A percentile compares a stretch with the other conserved stretches of the same genome.
Conservation (phyloP, 2,888 invertebrate genomes). For the Blera fallax region DNA sequence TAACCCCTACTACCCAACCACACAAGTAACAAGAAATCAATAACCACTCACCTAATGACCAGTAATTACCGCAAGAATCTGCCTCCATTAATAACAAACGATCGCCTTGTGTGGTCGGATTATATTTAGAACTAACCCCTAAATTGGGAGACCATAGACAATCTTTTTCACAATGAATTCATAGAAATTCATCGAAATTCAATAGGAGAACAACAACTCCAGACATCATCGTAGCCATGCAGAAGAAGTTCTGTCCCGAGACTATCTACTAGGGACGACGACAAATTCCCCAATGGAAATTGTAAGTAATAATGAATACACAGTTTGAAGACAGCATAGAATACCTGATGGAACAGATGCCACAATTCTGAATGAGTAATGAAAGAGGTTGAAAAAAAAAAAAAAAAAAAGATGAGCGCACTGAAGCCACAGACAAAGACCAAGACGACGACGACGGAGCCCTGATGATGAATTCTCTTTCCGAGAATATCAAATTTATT, state of each 20-base stretch:
- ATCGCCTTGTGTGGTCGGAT: not conserved
- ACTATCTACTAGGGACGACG: not conserved
- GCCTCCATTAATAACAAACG: not conserved
- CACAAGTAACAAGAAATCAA: conserved; percentile 38
- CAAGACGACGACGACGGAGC: not conserved
- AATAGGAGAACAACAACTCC: conserved; percentile 18
- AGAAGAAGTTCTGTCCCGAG: conserved; percentile 1
- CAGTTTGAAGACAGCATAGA: conserved; percentile 45
- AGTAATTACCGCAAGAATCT: conserved; percentile 33
- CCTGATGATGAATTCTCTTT: conserved; percentile 35
- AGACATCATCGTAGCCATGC: conserved; percentile 20
- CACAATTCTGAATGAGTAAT: conserved; percentile 61
- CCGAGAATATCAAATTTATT: conserved; percentile 68
- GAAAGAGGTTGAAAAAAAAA: conserved; percentile 20
- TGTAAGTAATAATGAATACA: conserved; percentile 64
- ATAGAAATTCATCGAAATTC: conserved; percentile 59
- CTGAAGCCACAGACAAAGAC: conserved; percentile 12
- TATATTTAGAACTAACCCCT: conserved; percentile 36
- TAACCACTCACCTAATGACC: conserved; percentile 43
- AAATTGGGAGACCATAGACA: conserved; percentile 1
- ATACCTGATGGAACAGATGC: conserved; percentile 65
- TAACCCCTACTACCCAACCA: conserved; percentile 12
- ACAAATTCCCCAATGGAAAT: conserved; percentile 39
- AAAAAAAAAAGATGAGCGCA: not conserved
- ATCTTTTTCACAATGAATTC: conserved; percentile 16